phyloP scores from a whole-genome alignment of 1,140 invertebrate species.

The Tachypleus tridentatus region DNA sequence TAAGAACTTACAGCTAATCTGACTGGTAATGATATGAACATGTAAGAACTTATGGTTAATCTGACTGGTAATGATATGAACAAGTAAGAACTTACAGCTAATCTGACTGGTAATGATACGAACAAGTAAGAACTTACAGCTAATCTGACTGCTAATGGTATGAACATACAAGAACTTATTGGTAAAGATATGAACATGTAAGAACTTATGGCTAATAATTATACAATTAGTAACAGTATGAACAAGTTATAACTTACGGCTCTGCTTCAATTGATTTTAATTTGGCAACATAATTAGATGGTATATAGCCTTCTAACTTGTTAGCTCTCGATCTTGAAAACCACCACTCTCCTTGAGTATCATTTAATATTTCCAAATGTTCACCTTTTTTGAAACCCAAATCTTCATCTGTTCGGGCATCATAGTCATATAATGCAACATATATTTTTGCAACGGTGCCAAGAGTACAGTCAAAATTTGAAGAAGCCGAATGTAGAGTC shows the following conservation, averaged over 20 bases:
- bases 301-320: constrained; percentile 94
- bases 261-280: constrained; percentile 98
- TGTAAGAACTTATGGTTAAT: too few species aligned
- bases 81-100: too few species aligned
- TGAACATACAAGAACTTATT: too few species aligned
- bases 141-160: too few species aligned
- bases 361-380: constrained; percentile 94
- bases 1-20: too few species aligned
- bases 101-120: too few species aligned
- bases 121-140: too few species aligned
- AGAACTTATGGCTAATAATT: too few species aligned
- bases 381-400: constrained; percentile 96
- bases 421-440: constrained; percentile 95
- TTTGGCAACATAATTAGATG: constrained; percentile 98
- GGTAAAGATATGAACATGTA: too few species aligned
- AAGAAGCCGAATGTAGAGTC: constrained; percentile 42
- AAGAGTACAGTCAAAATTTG: constrained; percentile 45
- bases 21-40: too few species aligned
- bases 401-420: constrained; percentile 96
- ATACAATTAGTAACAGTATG: too few species aligned
- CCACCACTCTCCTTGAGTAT: constrained; percentile 99
- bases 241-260: constrained; percentile 60
- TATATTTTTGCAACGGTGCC: constrained; percentile 52
- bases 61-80: too few species aligned
- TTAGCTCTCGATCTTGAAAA: constrained; percentile 87